Base-by-base conservation (phyloP, 2,888 invertebrate genomes). In the Thalpophila matura region DNA sequence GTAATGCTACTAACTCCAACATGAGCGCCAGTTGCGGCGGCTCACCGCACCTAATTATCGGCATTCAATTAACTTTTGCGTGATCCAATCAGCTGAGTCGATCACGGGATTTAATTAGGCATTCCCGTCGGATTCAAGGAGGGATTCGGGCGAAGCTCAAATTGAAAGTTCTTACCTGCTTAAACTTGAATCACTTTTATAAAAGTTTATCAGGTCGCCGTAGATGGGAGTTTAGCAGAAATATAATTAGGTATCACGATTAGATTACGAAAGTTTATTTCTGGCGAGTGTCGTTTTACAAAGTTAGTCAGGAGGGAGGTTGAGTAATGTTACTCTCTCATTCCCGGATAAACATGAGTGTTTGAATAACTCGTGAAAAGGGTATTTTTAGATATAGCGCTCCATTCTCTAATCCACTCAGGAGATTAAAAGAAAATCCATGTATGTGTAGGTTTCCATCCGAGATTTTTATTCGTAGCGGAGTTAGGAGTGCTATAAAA, bases 21-120 rank as follows among this genome's bases (percentile, higher is more conserved):
- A 43, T 18, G 49, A 31, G 46, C 46, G 40, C 38, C 12, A 40
- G 38, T 12, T 42, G 74, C 42, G 49, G 62, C 33, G 40, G 37
- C 49, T 53, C 46, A 57, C 74, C 64, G 31, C 57, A 77, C 55
- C 78, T 58, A 49, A 75, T 75, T 65, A 74, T 69, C 42, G 60
- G 56, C 43, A 69, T 77, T 74, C 58, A 61, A 75, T 75, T 75
- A 61, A 69, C 78, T 69, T 74, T 68, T 58, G 60, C 64, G 51
- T 55, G 38, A 61, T 47, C 45, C 64, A 75, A 77, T 77, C 74
- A 63, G 46, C 45, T 55, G 54, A 55, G 63, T 57, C 43, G 35
- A 74, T 74, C 55, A 38, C 55, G 37, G 40, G 47, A 66, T 66
- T 61, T 56, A 43, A 77, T 73, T 62, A 70, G 46, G 22, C 14